A percentile compares a stretch with the other conserved stretches of the same genome.
Conservation (phyloP, 2,888 invertebrate species). For the Tenthredo amoena region DNA sequence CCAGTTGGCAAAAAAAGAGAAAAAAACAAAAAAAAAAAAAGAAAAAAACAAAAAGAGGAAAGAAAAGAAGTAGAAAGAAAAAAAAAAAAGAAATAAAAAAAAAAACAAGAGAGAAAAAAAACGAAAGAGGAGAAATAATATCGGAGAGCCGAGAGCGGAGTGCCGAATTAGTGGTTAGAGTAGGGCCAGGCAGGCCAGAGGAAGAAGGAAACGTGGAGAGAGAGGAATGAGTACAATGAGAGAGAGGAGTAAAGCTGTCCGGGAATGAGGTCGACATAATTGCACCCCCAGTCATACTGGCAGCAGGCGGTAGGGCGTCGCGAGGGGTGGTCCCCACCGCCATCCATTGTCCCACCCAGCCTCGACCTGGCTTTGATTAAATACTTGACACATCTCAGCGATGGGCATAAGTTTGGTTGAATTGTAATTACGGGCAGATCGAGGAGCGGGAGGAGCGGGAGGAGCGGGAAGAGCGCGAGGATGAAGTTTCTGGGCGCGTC, state of each 20-base stretch:
- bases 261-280: slow-evolving; percentile 76
- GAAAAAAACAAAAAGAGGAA: background rate
- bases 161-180: slow-evolving; percentile 56
- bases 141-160: slow-evolving; percentile 52
- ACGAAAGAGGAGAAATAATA: slow-evolving; percentile 46
- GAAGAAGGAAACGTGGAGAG: slow-evolving; percentile 36
- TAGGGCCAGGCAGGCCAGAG: slow-evolving; percentile 45
- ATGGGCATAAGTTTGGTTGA: slow-evolving; percentile 75
- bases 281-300: slow-evolving; percentile 72
- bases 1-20: slow-evolving; percentile 13
- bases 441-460: background rate
- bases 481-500: background rate
- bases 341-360: slow-evolving; percentile 74
- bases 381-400: slow-evolving; percentile 76
- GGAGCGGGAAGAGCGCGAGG: background rate
- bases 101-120: background rate
- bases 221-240: slow-evolving; percentile 46
- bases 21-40: slow-evolving; percentile 44
- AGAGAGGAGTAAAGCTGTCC: slow-evolving; percentile 66
- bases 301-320: slow-evolving; percentile 60
- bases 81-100: background rate
- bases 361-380: slow-evolving; percentile 75
- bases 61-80: background rate
- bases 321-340: slow-evolving; percentile 59
- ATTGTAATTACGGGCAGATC: slow-evolving; percentile 74